Percentiles rank a stretch among this genome's conserved stretches.
phyloP scores from a whole-genome alignment of 2,797 vertebrate genomes.

The Furcifer pardalis region DNA sequence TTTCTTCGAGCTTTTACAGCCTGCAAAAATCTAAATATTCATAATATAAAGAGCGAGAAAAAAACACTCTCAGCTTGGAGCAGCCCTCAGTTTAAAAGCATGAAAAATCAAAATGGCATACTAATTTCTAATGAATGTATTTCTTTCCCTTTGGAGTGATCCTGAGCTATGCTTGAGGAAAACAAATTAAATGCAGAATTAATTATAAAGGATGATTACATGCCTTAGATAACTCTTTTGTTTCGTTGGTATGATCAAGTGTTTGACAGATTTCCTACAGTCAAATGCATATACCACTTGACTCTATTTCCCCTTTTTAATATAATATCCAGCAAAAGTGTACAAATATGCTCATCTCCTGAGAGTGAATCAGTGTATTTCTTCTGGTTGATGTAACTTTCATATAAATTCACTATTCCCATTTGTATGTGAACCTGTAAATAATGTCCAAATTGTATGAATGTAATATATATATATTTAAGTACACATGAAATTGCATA shows the following conservation, averaged over 20 bases:
- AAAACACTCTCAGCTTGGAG: constrained; percentile 36
- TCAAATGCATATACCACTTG: background rate
- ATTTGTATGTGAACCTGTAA: background rate
- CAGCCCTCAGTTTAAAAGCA: constrained; percentile 51
- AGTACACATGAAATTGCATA: background rate
- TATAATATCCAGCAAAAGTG: background rate
- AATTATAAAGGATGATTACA: constrained; percentile 38
- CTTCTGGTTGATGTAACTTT: background rate
- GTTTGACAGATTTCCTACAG: background rate
- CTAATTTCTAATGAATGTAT: constrained; percentile 50
- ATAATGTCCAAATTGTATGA: background rate
- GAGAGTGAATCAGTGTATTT: background rate
- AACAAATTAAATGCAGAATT: constrained; percentile 45
- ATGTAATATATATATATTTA: background rate
- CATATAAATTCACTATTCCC: background rate
- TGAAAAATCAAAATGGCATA: constrained; percentile 42
- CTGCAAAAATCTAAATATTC: constrained; percentile 55
- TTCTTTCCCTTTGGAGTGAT: constrained; percentile 36
- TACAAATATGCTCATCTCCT: background rate
- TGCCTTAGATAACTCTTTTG: constrained; percentile 36
- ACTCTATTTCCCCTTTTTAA: background rate
- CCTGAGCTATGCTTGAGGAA: constrained; percentile 30
- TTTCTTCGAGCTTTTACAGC: constrained; percentile 43
- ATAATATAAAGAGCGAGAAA: constrained; percentile 50
- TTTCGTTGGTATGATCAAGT: constrained; percentile 7